A percentile compares a stretch with the other conserved stretches of the same genome.
Conservation (phyloP, 2,113 vertebrate genomes). For the Oxyura jamaicensis region DNA sequence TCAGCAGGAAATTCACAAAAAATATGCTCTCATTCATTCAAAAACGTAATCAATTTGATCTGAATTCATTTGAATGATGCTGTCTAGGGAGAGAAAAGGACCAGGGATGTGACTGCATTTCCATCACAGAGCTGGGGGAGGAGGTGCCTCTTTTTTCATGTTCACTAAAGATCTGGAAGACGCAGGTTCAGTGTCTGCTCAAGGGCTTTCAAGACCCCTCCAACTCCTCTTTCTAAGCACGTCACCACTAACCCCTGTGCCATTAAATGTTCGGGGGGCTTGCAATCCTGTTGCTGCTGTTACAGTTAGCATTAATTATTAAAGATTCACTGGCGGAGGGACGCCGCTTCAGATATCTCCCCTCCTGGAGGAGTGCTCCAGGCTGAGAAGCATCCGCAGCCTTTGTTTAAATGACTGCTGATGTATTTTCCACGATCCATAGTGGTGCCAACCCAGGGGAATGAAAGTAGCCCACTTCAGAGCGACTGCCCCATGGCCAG, state of each 20-base stretch:
- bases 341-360: slow-evolving; percentile 15
- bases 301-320: slow-evolving; percentile 58
- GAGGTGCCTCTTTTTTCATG: neutral
- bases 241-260: neutral
- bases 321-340: neutral
- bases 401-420: slow-evolving; percentile 24
- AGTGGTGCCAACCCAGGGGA: neutral
- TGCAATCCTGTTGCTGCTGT: slow-evolving; percentile 46
- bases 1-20: neutral
- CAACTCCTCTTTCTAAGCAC: neutral
- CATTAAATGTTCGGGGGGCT: slow-evolving; percentile 4
- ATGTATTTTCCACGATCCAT: neutral
- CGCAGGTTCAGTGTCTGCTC: neutral
- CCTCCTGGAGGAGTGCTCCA: neutral
- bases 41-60: neutral
- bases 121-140: neutral
- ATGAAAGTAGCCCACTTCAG: neutral
- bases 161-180: neutral
- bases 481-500: neutral
- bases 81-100: slow-evolving; percentile 25
- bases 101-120: neutral
- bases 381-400: neutral
- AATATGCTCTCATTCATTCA: neutral
- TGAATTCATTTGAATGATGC: neutral
- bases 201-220: neutral